These are phyloP conservation scores for Listrodromus nycthemerus DNA, from an alignment of 2,888 invertebrate species.

Conservation along the genomic window DNA sequence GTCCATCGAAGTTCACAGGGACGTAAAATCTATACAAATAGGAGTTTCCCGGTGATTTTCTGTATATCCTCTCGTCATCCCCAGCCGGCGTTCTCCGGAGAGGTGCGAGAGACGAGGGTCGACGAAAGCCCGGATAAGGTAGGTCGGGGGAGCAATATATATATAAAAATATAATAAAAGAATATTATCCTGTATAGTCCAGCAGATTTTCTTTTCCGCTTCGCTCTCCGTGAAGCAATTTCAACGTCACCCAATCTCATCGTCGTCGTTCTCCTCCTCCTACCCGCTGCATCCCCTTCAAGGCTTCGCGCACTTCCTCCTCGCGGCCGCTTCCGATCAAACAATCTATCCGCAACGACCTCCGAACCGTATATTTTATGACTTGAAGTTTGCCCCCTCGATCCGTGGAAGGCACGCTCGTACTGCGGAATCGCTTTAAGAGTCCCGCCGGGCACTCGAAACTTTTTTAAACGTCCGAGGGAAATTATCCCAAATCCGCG, in stretches of 20 bases:
- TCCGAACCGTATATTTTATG: constrained; percentile 63
- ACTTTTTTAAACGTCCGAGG: constrained; percentile 69
- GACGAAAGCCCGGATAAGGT: neutral
- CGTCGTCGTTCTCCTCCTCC: neutral
- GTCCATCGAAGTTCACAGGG: neutral
- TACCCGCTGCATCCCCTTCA: constrained; percentile 10
- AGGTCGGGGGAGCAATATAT: neutral
- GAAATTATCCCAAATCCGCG: constrained; percentile 65
- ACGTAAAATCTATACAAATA: constrained; percentile 27
- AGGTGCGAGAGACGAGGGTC: neutral
- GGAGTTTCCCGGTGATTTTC: constrained; percentile 5
- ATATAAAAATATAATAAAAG: constrained; percentile 56
- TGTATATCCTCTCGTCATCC: constrained; percentile 26
- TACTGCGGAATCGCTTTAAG: constrained; percentile 54
- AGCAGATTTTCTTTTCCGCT: constrained; percentile 53
- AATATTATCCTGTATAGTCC: constrained; percentile 58
- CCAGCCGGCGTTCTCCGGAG: constrained; percentile 10
- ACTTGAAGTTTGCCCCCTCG: constrained; percentile 56
- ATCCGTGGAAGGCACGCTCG: neutral
- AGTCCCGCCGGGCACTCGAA: constrained; percentile 67
- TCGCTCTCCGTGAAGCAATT: constrained; percentile 59
- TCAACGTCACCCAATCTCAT: constrained; percentile 58
- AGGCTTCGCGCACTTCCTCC: constrained; percentile 19
- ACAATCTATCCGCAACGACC: constrained; percentile 65
- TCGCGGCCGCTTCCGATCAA: constrained; percentile 57